Evolutionary conservation across 2,797 vertebrate species (phyloP).

Genomic region (Pristis pectinata): DNA sequence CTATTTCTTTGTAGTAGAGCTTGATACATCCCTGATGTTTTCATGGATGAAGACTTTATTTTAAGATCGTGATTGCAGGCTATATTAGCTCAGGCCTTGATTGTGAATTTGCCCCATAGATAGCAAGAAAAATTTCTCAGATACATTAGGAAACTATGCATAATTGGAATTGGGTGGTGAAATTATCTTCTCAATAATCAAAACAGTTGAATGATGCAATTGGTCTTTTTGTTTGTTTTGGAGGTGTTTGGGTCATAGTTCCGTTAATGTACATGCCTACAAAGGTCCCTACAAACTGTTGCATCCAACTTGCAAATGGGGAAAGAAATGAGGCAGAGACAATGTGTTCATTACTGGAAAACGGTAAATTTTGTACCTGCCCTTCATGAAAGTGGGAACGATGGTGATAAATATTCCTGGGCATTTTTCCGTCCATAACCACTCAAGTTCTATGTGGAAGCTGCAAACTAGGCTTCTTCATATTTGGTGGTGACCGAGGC

Average conservation of each 20-base stretch:
- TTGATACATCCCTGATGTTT: not conserved
- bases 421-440: not conserved
- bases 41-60: not conserved
- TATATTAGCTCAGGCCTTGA: not conserved
- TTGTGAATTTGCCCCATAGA: not conserved
- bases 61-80: not conserved
- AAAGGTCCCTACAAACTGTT: not conserved
- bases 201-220: not conserved
- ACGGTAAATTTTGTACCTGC: not conserved
- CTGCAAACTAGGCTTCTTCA: not conserved
- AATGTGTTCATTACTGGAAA: not conserved
- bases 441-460: not conserved
- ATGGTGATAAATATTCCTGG: not conserved
- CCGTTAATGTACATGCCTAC: not conserved
- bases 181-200: not conserved
- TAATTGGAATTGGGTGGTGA: not conserved
- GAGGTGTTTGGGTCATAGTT: not conserved
- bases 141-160: not conserved
- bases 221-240: not conserved
- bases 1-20: not conserved
- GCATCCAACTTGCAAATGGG: not conserved
- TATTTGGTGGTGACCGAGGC: not conserved
- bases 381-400: not conserved
- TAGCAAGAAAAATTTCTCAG: not conserved
- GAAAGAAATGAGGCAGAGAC: not conserved